Evolutionary conservation across 2,113 vertebrate species (phyloP).

Genomic region (Hassar affinis): DNA sequence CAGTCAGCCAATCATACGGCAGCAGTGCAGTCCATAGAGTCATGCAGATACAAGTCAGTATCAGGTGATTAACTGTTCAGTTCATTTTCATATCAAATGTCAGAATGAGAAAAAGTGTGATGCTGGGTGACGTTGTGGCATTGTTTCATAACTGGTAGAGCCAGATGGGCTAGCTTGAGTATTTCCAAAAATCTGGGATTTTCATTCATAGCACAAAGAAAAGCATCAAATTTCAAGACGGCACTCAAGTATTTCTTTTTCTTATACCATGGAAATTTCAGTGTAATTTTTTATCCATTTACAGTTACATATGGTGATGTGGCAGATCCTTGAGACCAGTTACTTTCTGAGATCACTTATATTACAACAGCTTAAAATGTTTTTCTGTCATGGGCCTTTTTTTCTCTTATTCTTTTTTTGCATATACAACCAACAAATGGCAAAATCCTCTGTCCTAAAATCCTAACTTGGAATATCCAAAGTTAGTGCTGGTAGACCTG

Average conservation of each 20-base stretch:
- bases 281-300: too few relatives aligned
- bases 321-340: not conserved
- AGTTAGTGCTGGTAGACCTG: too few relatives aligned
- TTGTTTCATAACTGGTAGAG: too few relatives aligned
- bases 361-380: not conserved
- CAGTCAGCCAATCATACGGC: not conserved
- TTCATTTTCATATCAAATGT: not conserved
- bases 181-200: too few relatives aligned
- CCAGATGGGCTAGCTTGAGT: too few relatives aligned
- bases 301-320: not conserved
- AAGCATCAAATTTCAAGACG: too few relatives aligned
- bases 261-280: not conserved
- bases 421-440: too few relatives aligned
- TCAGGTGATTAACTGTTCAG: too few relatives aligned
- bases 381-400: not conserved
- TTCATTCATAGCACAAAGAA: too few relatives aligned
- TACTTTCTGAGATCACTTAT: not conserved
- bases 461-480: too few relatives aligned
- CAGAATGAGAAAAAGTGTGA: not conserved
- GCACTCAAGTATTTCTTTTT: not conserved
- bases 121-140: not conserved
- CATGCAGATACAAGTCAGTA: not conserved
- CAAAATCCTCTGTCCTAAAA: too few relatives aligned
- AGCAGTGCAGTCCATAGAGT: not conserved
- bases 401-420: too few relatives aligned